Evolutionary conservation across 2,888 invertebrate species (phyloP).

Genomic region (Thera obeliscata): DNA sequence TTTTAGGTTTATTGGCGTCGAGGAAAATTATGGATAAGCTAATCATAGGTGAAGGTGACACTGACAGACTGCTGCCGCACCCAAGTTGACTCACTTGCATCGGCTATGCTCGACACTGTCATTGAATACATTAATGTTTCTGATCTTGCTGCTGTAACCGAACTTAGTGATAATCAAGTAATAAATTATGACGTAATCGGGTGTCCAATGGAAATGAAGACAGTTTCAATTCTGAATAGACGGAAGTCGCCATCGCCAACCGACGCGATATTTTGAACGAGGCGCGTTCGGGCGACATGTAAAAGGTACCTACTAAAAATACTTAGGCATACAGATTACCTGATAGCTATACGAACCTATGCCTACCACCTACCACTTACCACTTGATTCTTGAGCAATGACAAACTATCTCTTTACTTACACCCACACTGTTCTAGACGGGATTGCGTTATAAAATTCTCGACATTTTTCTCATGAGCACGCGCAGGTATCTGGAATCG

Average conservation of each 20-base stretch:
- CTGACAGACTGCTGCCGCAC: slow-evolving; percentile 11
- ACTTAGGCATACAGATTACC: slow-evolving; percentile 2
- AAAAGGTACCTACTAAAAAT: neutral
- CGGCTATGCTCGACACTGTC: neutral
- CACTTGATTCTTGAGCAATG: slow-evolving; percentile 39
- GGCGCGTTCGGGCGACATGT: slow-evolving; percentile 56
- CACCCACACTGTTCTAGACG: slow-evolving; percentile 37
- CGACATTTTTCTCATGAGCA: slow-evolving; percentile 19
- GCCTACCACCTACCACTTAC: neutral
- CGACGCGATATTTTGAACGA: slow-evolving; percentile 78
- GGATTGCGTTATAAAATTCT: slow-evolving; percentile 31
- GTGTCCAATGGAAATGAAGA: slow-evolving; percentile 49
- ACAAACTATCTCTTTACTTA: slow-evolving; percentile 40
- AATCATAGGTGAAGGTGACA: slow-evolving; percentile 3
- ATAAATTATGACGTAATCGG: slow-evolving; percentile 36
- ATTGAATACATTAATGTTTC: no score
- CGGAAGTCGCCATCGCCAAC: slow-evolving; percentile 77
- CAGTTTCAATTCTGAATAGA: slow-evolving; percentile 62
- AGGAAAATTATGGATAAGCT: neutral
- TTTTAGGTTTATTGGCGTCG: neutral
- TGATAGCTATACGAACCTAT: slow-evolving; percentile 10
- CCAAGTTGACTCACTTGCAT: slow-evolving; percentile 19
- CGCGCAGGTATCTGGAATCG: neutral
- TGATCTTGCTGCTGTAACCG: no score
- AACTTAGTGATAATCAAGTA: no score